Evolutionary conservation across 2,888 invertebrate genomes (phyloP).

Genomic region (Drosophila nr. perissopoda): DNA sequence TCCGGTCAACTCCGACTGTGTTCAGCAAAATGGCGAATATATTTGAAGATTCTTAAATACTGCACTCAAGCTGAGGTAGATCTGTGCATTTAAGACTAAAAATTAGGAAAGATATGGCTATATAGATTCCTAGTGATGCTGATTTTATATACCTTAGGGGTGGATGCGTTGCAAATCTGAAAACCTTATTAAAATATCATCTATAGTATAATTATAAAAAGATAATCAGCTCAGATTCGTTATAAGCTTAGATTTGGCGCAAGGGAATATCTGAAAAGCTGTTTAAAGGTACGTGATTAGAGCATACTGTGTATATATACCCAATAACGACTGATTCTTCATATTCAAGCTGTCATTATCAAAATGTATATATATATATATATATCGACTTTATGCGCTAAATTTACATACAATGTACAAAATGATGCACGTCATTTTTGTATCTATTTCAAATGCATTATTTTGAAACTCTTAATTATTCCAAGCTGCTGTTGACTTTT

Average conservation of each 20-base stretch:
- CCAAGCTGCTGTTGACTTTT: background rate
- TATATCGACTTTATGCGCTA: background rate
- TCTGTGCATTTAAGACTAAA: background rate
- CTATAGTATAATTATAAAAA: too few species aligned
- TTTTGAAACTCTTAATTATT: background rate
- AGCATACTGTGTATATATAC: background rate
- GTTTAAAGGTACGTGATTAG: background rate
- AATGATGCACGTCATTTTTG: background rate
- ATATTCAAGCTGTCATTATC: background rate
- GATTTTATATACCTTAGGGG: background rate
- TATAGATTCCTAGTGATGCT: background rate
- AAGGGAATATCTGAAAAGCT: background rate
- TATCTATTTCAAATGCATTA: background rate
- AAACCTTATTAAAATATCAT: too few species aligned
- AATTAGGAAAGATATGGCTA: background rate
- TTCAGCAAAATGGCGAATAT: background rate
- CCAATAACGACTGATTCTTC: background rate
- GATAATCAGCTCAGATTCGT: background rate
- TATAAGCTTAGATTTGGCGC: background rate
- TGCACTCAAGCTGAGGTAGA: background rate
- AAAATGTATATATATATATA: background rate
- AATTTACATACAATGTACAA: background rate
- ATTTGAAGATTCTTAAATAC: background rate
- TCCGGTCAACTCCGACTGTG: background rate
- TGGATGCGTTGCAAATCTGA: background rate